phyloP scores from a whole-genome alignment of 2,797 vertebrate genomes.

The Lithobates pipiens region DNA sequence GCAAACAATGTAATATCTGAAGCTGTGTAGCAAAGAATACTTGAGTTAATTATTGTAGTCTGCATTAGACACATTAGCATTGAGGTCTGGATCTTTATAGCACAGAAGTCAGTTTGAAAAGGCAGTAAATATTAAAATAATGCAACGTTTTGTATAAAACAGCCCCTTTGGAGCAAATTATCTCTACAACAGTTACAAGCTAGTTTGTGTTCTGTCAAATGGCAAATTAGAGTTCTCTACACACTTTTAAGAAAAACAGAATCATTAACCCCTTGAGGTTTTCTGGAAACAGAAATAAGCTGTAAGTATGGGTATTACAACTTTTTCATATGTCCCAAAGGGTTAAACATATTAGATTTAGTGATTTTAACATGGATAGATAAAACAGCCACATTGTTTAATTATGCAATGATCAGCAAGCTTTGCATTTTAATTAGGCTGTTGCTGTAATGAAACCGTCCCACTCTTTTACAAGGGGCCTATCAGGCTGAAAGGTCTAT shows the following conservation, averaged over 20 bases:
- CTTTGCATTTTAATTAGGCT: constrained; percentile 81
- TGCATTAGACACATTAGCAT: constrained; percentile 75
- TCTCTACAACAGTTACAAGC: constrained; percentile 69
- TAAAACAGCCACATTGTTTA: constrained; percentile 74
- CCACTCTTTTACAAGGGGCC: constrained; percentile 64
- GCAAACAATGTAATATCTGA: not conserved
- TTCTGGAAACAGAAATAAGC: not conserved
- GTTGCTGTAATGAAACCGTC: constrained; percentile 71
- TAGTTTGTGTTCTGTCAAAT: constrained; percentile 63
- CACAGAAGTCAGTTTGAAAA: constrained; percentile 67
- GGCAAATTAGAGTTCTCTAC: constrained; percentile 59
- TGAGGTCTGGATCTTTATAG: constrained; percentile 68
- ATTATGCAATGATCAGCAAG: constrained; percentile 80
- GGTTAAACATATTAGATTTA: constrained; percentile 65
- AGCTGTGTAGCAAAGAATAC: not conserved
- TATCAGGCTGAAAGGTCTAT: constrained; percentile 70
- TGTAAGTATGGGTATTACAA: not conserved
- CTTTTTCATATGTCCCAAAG: constrained; percentile 48
- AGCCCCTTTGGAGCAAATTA: constrained; percentile 68
- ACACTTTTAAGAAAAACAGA: constrained; percentile 59
- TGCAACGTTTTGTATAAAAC: constrained; percentile 64
- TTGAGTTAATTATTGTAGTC: constrained; percentile 73
- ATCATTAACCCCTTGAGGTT: constrained; percentile 29
- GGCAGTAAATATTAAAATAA: constrained; percentile 50
- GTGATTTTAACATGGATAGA: constrained; percentile 63